Conservation (phyloP, 2,888 invertebrate species). For the Lycocerus yunnanus region DNA sequence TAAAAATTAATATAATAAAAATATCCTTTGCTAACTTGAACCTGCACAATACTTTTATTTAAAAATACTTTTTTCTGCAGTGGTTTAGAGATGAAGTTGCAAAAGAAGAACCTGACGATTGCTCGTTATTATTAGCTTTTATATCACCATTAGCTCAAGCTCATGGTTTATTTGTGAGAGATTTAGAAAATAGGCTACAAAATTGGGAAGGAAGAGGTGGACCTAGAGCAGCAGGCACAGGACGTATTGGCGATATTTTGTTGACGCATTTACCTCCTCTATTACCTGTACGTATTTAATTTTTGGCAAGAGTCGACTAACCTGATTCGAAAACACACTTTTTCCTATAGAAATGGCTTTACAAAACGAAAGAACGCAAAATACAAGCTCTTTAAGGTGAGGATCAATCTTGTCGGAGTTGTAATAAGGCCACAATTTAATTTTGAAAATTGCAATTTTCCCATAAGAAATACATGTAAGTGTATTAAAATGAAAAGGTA, state of each 20-base stretch:
- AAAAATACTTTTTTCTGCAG: conserved; percentile 54
- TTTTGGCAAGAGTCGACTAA: too few species aligned
- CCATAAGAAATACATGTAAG: too few species aligned
- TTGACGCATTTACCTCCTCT: conserved; percentile 69
- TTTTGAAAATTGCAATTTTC: too few species aligned
- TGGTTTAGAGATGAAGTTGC: conserved; percentile 73
- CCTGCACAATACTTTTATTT: background rate
- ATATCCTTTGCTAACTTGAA: too few species aligned
- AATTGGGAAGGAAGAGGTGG: conserved; percentile 72
- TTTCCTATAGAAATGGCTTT: too few species aligned
- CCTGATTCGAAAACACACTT: too few species aligned
- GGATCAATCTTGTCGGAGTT: too few species aligned
- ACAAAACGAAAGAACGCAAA: too few species aligned
- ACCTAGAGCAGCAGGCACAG: conserved; percentile 54
- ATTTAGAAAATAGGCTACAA: conserved; percentile 75
- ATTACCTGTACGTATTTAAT: conserved; percentile 62
- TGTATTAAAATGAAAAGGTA: too few species aligned
- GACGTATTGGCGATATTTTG: conserved; percentile 77
- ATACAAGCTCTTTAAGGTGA: too few species aligned
- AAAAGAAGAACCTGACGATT: conserved; percentile 63
- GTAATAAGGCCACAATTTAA: too few species aligned
- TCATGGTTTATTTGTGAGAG: conserved; percentile 79
- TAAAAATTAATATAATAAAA: too few species aligned
- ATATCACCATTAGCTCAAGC: conserved; percentile 79
- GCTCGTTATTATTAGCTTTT: conserved; percentile 62